Conservation (phyloP, 2,797 vertebrate species). For the Telmatherina bonti region DNA sequence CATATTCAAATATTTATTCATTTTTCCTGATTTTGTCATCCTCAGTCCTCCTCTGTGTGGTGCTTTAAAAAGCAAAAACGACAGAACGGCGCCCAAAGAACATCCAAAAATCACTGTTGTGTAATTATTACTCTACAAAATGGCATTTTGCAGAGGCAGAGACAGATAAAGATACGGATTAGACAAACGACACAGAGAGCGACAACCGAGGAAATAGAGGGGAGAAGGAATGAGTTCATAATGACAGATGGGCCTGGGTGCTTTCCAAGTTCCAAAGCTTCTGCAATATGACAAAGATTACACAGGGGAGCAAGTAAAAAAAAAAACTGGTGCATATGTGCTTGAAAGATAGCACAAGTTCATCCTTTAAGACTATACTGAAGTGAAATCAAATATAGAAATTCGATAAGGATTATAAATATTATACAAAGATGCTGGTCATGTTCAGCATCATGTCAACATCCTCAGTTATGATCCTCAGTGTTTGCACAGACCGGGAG, state of each 20-base stretch:
- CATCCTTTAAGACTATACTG: slow-evolving; percentile 17
- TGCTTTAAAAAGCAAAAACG: slow-evolving; percentile 3
- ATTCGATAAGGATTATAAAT: neutral
- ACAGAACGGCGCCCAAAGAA: slow-evolving; percentile 15
- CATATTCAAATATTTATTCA: neutral
- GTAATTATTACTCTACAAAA: slow-evolving; percentile 41
- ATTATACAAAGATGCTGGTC: neutral
- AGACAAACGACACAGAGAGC: slow-evolving; percentile 13
- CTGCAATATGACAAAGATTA: slow-evolving; percentile 56
- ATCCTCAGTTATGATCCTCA: neutral
- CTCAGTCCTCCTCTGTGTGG: neutral
- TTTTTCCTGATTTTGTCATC: neutral
- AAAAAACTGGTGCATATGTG: slow-evolving; percentile 15
- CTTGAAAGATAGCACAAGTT: slow-evolving; percentile 19
- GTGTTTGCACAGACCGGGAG: neutral
- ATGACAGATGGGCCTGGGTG: slow-evolving; percentile 68
- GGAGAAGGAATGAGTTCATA: slow-evolving; percentile 55
- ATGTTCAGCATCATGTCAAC: slow-evolving; percentile 9
- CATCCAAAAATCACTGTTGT: slow-evolving; percentile 18
- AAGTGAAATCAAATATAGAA: slow-evolving; percentile 9
- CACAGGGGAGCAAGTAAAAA: slow-evolving; percentile 36
- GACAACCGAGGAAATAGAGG: slow-evolving; percentile 6
- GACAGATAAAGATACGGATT: slow-evolving; percentile 33
- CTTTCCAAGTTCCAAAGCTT: slow-evolving; percentile 59
- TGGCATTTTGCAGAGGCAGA: slow-evolving; percentile 10